Base-by-base conservation (phyloP, 2,888 invertebrate species). In the Elmis aenea region DNA sequence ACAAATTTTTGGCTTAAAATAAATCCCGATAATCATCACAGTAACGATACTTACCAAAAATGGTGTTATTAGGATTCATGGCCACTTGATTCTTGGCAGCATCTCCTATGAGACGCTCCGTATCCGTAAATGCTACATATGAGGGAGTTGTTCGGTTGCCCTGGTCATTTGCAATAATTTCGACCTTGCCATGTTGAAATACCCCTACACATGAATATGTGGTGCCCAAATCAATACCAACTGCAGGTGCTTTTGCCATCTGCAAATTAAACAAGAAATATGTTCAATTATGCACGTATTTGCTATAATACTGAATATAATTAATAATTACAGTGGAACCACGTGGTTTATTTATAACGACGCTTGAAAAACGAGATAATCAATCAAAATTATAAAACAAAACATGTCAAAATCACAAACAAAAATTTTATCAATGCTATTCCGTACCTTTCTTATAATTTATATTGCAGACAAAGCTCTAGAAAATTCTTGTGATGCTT, bases 161-260 rank as follows among this genome's bases (percentile, higher is more conserved):
- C 71, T 89, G 88, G 69, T 88, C 88, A 67, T 90, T 90, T 66
- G 88, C 88, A 70, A 88, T 88, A 67, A 88, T 88, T 71, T 88
- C 88, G 59, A 89, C 87, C 71, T 87, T 88, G 50, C 89, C 89
- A 71, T 89, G 85, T 72, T 88, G 87, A 78, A 90, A 92, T 50
- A 92, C 91, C 57, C 90, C 91, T 52, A 92, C 91, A 63, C 90
- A 92, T 34, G 92, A 93, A 71, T 93, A 94, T 48, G 93, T 94
- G 54, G 93, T 94, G 54, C 94, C 94, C 71, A 94, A 78, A 76
- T 94, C 94, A 72, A 94, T 94, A 78, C 94, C 94, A 64, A 93
- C 83, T 67, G 88, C 88, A 63, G 87, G 88, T 77, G 86, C 81
- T 71, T 83, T 83, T 31, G 74, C 74, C 74, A 75, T 76, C 76